These are phyloP conservation scores for Apostichopus californicus DNA, from an alignment of 35 echinoderm and acorn worm genomes.

Conservation along the genomic window DNA sequence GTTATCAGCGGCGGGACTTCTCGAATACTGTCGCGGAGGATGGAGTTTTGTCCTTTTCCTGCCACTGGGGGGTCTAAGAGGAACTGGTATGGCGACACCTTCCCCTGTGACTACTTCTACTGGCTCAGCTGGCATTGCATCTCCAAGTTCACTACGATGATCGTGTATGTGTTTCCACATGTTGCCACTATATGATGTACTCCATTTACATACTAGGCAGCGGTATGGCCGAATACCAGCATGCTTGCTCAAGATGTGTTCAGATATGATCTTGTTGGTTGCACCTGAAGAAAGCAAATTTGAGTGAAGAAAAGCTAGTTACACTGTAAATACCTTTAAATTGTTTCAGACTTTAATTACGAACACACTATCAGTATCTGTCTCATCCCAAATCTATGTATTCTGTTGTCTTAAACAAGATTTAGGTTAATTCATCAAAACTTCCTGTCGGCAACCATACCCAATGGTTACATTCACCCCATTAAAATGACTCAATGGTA, in stretches of 20 bases:
- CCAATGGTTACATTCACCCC: too few relatives aligned
- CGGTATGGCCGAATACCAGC: conserved; percentile 64
- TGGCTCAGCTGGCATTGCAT: conserved; percentile 61
- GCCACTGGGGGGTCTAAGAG: conserved; percentile 49
- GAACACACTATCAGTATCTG: too few relatives aligned
- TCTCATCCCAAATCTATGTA: too few relatives aligned
- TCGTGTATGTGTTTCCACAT: conserved; percentile 95
- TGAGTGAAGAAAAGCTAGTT: too few relatives aligned
- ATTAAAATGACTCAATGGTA: too few relatives aligned
- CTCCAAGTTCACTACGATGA: conserved; percentile 75
- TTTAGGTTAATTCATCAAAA: too few relatives aligned
- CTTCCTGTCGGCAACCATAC: too few relatives aligned
- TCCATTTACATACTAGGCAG: conserved; percentile 82
- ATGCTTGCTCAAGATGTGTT: conserved; percentile 95
- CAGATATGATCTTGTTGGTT: conserved; percentile 85
- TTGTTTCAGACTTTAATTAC: too few relatives aligned
- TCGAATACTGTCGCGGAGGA: background rate
- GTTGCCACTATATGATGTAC: conserved; percentile 82
- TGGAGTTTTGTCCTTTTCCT: conserved; percentile 40
- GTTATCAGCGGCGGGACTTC: conserved; percentile 25
- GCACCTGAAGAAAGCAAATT: conserved; percentile 70
- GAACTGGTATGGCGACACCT: conserved; percentile 57
- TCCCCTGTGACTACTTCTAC: conserved; percentile 68
- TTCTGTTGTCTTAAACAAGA: too few relatives aligned
- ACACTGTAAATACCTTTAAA: too few relatives aligned